These are phyloP conservation scores for Sphaeramia orbicularis DNA, from an alignment of 2,797 vertebrate species.

Conservation along the genomic window DNA sequence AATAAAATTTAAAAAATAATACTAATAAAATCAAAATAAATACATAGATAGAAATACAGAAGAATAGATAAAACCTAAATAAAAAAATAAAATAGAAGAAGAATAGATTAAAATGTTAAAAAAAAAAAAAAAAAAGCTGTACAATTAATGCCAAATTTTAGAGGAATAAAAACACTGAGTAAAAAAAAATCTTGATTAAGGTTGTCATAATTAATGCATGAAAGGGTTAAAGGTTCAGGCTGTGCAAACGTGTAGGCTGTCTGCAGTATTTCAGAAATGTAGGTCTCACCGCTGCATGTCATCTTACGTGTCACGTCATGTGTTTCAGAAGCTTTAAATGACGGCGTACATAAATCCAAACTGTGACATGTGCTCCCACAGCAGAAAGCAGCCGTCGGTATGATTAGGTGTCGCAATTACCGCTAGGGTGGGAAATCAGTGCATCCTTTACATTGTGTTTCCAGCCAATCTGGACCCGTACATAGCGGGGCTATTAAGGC, in stretches of 20 bases:
- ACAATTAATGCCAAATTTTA: too few relatives aligned
- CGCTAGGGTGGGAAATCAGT: constrained; percentile 29
- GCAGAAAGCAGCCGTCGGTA: constrained; percentile 26
- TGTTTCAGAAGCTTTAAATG: constrained; percentile 16
- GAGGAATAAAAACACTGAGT: too few relatives aligned
- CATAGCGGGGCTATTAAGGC: constrained; percentile 56
- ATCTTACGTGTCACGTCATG: background rate
- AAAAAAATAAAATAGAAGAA: too few relatives aligned
- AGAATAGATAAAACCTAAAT: too few relatives aligned
- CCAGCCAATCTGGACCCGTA: constrained; percentile 52
- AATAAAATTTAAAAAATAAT: too few relatives aligned
- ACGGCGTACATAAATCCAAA: constrained; percentile 20
- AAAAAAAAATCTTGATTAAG: too few relatives aligned
- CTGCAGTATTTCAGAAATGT: background rate
- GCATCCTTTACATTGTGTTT: constrained; percentile 47
- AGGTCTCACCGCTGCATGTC: background rate
- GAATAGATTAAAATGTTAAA: too few relatives aligned
- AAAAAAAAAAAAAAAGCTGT: too few relatives aligned
- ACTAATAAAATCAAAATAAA: too few relatives aligned
- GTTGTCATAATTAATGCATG: too few relatives aligned
- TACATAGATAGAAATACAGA: too few relatives aligned
- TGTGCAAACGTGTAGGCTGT: background rate
- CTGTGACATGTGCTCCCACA: constrained; percentile 1
- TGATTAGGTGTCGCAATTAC: constrained; percentile 48
- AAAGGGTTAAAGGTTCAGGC: too few relatives aligned